These are phyloP conservation scores for Poeciliopsis infans DNA, from an alignment of 2,797 vertebrate genomes.

Conservation along the genomic window DNA sequence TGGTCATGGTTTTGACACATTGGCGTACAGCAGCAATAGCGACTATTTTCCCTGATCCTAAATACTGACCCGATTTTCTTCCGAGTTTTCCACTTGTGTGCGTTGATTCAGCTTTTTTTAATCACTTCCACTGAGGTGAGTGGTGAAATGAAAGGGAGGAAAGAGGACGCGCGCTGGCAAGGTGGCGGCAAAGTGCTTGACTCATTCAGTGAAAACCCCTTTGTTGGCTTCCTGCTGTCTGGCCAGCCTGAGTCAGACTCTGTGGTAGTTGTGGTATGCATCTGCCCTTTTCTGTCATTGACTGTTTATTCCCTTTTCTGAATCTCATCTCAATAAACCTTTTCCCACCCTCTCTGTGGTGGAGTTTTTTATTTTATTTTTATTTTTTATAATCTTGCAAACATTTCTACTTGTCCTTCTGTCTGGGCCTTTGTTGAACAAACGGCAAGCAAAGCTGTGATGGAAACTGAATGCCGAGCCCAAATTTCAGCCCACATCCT, in stretches of 20 bases:
- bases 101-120: slow-evolving; percentile 33
- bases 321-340: not conserved
- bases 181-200: slow-evolving; percentile 50
- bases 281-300: slow-evolving; percentile 10
- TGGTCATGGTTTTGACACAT: slow-evolving; percentile 8
- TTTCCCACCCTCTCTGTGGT: slow-evolving; percentile 6
- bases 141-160: slow-evolving; percentile 23
- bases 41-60: not conserved
- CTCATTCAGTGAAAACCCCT: slow-evolving; percentile 56
- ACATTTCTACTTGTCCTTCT: slow-evolving; percentile 10
- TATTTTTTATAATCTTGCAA: not conserved
- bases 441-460: slow-evolving; percentile 34
- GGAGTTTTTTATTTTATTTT: not conserved
- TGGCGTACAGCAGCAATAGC: not conserved
- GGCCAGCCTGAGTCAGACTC: slow-evolving; percentile 54
- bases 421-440: slow-evolving; percentile 25
- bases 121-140: slow-evolving; percentile 18
- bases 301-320: slow-evolving; percentile 21
- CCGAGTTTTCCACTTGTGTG: not conserved
- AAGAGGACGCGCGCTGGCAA: slow-evolving; percentile 22
- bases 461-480: slow-evolving; percentile 56
- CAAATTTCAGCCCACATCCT: slow-evolving; percentile 66
- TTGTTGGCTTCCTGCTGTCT: slow-evolving; percentile 69
- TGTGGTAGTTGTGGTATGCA: slow-evolving; percentile 33
- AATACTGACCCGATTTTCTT: not conserved